phyloP scores from a whole-genome alignment of 2,797 vertebrate genomes.

The Mormyrops boulengeri region DNA sequence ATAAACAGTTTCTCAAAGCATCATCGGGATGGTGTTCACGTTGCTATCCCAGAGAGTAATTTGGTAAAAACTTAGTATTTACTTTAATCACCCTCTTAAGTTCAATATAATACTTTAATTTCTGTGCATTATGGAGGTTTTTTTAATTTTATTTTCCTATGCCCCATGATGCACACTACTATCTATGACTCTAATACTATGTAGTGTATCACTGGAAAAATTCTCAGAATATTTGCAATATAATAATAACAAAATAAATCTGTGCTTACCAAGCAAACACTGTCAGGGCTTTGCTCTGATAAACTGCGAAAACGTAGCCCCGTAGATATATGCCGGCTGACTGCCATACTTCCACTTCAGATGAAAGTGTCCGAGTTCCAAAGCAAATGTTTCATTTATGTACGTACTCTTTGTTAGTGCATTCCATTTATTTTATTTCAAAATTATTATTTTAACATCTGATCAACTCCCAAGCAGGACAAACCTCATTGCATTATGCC shows the following conservation, averaged over 20 bases:
- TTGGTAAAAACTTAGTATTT: neutral
- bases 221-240: neutral
- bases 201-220: neutral
- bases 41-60: neutral
- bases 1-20: slow-evolving; percentile 31
- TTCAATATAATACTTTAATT: neutral
- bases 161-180: neutral
- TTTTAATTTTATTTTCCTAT: neutral
- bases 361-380: neutral
- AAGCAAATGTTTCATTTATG: neutral
- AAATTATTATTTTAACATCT: neutral
- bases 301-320: neutral
- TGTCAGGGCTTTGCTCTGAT: neutral
- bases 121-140: neutral
- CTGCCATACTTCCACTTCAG: neutral
- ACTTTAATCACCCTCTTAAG: neutral
- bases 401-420: neutral
- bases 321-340: neutral
- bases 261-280: neutral
- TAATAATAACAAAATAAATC: neutral
- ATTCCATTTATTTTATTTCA: neutral
- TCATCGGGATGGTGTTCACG: neutral
- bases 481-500: neutral
- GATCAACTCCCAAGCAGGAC: neutral
- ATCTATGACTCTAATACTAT: neutral